phyloP scores from a whole-genome alignment of 2,797 vertebrate genomes.

The Sparidentex hasta region DNA sequence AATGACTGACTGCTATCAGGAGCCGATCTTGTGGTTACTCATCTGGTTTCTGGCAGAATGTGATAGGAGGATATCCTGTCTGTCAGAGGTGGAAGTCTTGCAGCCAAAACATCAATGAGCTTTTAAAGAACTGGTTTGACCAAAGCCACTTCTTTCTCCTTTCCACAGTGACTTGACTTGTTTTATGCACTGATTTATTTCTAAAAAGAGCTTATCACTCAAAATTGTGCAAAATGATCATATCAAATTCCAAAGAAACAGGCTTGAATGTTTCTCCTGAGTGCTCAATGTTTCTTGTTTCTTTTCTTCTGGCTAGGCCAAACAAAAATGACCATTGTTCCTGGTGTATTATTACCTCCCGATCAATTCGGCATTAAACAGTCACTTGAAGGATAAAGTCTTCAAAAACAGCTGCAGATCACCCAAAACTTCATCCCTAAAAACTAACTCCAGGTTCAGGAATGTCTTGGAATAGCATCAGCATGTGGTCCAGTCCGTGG shows the following conservation, averaged over 20 bases:
- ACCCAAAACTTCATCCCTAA: too few relatives aligned
- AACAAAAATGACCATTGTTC: neutral
- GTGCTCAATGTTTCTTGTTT: neutral
- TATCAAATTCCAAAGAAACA: neutral
- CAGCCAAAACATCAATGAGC: conserved; percentile 36
- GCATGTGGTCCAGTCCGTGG: neutral
- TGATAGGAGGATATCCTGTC: conserved; percentile 66
- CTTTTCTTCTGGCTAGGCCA: neutral
- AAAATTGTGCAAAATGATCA: neutral
- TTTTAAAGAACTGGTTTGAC: conserved; percentile 37
- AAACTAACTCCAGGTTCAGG: neutral
- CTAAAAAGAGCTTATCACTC: neutral
- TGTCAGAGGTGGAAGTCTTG: conserved; percentile 40
- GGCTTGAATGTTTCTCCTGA: neutral
- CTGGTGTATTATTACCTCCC: too few relatives aligned
- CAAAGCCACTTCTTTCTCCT: neutral
- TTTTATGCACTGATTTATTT: neutral
- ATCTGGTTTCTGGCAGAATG: conserved; percentile 50
- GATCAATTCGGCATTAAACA: neutral
- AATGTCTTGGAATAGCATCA: neutral
- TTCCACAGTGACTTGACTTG: neutral
- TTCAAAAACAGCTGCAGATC: neutral
- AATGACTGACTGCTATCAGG: conserved; percentile 36
- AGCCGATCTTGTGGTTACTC: conserved; percentile 34
- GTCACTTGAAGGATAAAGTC: neutral